These are phyloP conservation scores for Hydropotes inermis DNA, from an alignment of 2,113 vertebrate species.

Conservation along the genomic window DNA sequence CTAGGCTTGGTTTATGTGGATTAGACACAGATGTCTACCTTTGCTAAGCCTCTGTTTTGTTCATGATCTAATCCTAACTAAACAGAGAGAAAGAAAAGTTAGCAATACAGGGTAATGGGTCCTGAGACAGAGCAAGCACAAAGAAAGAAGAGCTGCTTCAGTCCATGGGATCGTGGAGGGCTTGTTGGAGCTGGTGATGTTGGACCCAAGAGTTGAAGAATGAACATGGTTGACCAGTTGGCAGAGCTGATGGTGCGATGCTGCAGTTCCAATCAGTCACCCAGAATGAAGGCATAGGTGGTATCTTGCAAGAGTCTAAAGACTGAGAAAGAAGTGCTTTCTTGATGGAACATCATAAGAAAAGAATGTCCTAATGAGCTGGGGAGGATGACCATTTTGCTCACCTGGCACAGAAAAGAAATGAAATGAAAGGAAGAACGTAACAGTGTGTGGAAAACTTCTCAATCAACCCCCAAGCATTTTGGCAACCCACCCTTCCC, in stretches of 20 bases:
- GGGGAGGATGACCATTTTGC: neutral
- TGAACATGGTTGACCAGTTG: neutral
- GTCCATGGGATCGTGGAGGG: neutral
- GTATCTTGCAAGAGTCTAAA: neutral
- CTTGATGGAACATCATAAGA: neutral
- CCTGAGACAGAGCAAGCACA: neutral
- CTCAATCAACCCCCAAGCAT: rapidly evolving
- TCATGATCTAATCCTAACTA: neutral
- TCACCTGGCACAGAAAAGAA: neutral
- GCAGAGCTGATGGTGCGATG: neutral
- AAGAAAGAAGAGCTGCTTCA: neutral
- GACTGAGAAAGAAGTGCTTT: neutral
- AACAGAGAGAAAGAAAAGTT: neutral
- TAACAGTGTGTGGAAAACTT: neutral
- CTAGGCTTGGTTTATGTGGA: neutral
- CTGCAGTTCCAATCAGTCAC: neutral
- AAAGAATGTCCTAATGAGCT: neutral
- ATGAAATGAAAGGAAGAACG: neutral
- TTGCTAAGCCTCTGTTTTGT: neutral
- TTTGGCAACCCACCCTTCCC: neutral
- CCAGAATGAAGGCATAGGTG: neutral
- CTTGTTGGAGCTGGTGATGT: neutral
- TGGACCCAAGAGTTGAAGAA: neutral
- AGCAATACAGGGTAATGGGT: too few species aligned
- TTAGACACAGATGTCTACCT: neutral